These are phyloP conservation scores for Gopherus evgoodei DNA, from an alignment of 2,113 vertebrate genomes.

Conservation along the genomic window DNA sequence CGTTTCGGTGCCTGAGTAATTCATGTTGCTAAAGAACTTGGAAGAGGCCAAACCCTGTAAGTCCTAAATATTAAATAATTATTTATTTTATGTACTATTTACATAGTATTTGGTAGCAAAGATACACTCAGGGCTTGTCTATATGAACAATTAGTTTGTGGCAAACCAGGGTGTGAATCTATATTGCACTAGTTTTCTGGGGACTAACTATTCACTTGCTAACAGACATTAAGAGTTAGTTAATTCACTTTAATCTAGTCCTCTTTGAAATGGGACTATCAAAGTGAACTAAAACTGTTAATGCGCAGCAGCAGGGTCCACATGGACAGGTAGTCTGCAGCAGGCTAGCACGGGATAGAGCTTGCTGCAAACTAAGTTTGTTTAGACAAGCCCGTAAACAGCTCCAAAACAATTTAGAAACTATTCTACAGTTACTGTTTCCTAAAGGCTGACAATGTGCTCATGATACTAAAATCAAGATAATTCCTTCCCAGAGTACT, in stretches of 20 bases:
- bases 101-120: background rate
- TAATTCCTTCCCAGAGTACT: background rate
- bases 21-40: background rate
- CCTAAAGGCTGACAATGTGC: background rate
- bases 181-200: background rate
- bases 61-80: background rate
- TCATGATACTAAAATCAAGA: background rate
- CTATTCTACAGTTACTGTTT: background rate
- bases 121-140: background rate
- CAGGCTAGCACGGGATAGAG: background rate
- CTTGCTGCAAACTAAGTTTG: background rate
- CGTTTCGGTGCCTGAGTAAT: background rate
- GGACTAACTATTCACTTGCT: background rate
- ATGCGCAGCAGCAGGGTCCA: background rate
- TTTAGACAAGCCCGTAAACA: background rate
- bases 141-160: background rate
- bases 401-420: background rate
- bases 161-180: background rate
- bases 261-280: background rate
- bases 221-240: background rate
- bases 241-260: background rate
- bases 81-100: background rate
- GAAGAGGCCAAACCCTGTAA: background rate
- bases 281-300: background rate
- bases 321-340: background rate